A percentile compares a stretch with the other conserved stretches of the same genome.
These are phyloP conservation scores for Eupithecia centaureata DNA, from an alignment of 2,888 invertebrate genomes.

Conservation along the genomic window DNA sequence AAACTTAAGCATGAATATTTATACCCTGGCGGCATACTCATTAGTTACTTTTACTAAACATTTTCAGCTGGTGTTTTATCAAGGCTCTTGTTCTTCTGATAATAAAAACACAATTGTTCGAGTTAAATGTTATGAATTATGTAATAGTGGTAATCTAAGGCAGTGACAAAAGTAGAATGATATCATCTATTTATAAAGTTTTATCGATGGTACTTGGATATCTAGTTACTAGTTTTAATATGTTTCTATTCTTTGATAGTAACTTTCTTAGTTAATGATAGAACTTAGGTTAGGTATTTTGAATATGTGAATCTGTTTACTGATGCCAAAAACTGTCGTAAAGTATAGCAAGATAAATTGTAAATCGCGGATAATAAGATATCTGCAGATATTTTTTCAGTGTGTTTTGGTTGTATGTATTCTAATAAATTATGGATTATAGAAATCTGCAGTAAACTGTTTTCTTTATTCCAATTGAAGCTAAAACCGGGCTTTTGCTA, in stretches of 20 bases:
- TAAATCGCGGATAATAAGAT: no score
- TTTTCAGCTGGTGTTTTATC: conserved; percentile 31
- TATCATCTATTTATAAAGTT: neutral
- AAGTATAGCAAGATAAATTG: no score
- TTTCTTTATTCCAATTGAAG: neutral
- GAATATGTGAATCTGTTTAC: neutral
- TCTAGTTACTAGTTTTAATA: no score
- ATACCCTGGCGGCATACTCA: conserved; percentile 48
- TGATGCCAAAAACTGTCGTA: neutral
- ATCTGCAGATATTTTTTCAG: no score
- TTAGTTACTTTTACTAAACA: conserved; percentile 54
- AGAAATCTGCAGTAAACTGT: no score
- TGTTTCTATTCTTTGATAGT: no score
- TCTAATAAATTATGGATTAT: no score
- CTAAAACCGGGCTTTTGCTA: neutral
- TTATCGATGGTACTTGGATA: neutral
- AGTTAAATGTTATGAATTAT: neutral
- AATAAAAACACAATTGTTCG: neutral
- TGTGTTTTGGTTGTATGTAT: no score
- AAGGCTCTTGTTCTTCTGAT: conserved; percentile 19
- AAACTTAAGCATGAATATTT: conserved; percentile 75
- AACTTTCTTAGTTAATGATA: no score
- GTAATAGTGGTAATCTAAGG: neutral
- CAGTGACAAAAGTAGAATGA: neutral
- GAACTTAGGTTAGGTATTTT: no score